These are phyloP conservation scores for Siphonodentalium dalli DNA, from an alignment of 2,888 invertebrate species.

Conservation along the genomic window DNA sequence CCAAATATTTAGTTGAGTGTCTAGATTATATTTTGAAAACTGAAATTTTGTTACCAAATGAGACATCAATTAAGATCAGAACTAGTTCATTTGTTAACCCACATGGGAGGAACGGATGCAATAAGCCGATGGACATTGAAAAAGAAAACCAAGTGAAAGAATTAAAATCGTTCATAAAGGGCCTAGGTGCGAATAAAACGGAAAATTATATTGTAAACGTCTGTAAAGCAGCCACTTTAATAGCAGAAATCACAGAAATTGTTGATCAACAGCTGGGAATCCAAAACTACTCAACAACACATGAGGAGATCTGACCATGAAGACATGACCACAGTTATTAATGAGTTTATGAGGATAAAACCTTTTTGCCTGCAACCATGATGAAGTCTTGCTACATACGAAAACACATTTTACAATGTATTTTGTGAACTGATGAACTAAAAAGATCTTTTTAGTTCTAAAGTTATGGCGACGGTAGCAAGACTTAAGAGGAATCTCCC, in stretches of 20 bases:
- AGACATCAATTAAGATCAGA: background rate
- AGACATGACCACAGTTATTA: background rate
- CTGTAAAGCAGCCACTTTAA: background rate
- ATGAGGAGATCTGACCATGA: background rate
- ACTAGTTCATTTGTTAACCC: background rate
- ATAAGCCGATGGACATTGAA: background rate
- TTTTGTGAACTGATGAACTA: too few species aligned
- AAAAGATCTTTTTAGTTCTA: too few species aligned
- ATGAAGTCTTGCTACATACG: too few species aligned
- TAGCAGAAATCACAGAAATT: background rate
- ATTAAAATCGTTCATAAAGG: background rate
- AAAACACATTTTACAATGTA: too few species aligned
- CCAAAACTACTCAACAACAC: background rate
- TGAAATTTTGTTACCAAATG: background rate
- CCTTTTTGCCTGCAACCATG: too few species aligned
- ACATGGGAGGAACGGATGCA: background rate
- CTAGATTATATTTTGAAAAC: conserved; percentile 6
- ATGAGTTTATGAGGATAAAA: background rate
- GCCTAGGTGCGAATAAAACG: background rate
- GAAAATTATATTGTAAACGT: background rate
- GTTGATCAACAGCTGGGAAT: background rate
- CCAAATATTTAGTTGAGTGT: background rate
- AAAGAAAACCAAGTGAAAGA: conserved; percentile 1
- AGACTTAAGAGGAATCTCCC: too few species aligned
- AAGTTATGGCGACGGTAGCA: too few species aligned